A percentile compares a stretch with the other conserved stretches of the same genome.
These are phyloP conservation scores for Monoplex corrugatus DNA, from an alignment of 2,888 invertebrate species.

Conservation along the genomic window DNA sequence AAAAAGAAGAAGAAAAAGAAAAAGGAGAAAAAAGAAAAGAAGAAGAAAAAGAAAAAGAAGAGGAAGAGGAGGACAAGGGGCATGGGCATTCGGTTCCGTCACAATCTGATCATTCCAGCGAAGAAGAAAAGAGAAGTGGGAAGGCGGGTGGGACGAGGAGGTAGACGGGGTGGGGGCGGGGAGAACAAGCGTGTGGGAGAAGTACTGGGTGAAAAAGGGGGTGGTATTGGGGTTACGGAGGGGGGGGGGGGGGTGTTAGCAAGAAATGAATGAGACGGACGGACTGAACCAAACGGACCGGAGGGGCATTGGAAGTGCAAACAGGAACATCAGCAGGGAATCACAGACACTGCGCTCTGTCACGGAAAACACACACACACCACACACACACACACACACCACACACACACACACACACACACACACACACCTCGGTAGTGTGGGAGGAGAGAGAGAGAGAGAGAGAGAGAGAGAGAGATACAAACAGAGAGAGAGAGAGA, in stretches of 20 bases:
- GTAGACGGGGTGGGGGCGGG: background rate
- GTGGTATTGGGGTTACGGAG: background rate
- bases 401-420: background rate
- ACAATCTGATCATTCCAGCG: too few relatives aligned
- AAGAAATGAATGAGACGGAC: too few relatives aligned
- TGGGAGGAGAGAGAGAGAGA: background rate
- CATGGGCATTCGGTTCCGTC: too few relatives aligned
- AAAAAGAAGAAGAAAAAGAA: background rate
- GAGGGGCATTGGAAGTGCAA: background rate
- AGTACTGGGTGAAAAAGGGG: background rate
- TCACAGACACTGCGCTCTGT: background rate
- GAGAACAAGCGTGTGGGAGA: background rate
- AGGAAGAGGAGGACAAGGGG: background rate
- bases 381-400: background rate
- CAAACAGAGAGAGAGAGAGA: background rate
- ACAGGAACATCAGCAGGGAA: background rate
- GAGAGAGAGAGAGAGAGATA: slow-evolving; percentile 23
- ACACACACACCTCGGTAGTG: too few relatives aligned
- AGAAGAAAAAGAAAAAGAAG: slow-evolving; percentile 17
- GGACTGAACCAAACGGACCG: too few relatives aligned
- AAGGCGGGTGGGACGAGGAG: background rate
- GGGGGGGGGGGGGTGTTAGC: too few relatives aligned
- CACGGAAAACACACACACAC: background rate
- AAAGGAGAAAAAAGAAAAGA: background rate
- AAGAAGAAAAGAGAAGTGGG: background rate